A percentile compares a stretch with the other conserved stretches of the same genome.
Conservation (phyloP, 1,140 invertebrate genomes). For the Potamilus streckersoni region DNA sequence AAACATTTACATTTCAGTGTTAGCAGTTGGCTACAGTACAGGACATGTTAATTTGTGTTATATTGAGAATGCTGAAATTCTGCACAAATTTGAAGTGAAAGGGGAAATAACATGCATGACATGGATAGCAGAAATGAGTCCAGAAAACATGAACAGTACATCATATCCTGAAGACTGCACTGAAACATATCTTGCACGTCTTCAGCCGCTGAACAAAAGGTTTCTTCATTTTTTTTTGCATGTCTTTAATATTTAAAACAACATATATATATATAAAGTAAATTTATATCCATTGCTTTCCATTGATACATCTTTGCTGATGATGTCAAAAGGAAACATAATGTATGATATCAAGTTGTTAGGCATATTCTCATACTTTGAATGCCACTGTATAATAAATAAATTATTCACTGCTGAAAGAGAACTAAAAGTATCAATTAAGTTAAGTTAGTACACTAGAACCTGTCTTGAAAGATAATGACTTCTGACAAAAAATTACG, state of each 20-base stretch:
- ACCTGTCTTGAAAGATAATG: no score
- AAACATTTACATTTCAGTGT: slow-evolving; percentile 67
- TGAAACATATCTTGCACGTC: slow-evolving; percentile 70
- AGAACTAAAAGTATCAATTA: no score
- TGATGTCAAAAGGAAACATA: not conserved
- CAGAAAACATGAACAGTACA: slow-evolving; percentile 35
- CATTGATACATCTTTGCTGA: not conserved
- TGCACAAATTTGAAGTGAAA: slow-evolving; percentile 76
- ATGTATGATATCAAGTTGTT: not conserved
- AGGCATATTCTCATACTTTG: no score
- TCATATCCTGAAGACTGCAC: slow-evolving; percentile 66
- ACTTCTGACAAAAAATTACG: no score
- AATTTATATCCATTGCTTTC: not conserved
- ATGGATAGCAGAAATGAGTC: slow-evolving; percentile 67
- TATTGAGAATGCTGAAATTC: slow-evolving; percentile 87
- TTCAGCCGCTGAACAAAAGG: slow-evolving; percentile 74
- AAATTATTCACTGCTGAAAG: no score
- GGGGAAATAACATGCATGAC: slow-evolving; percentile 71
- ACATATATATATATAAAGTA: not conserved
- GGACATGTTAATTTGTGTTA: slow-evolving; percentile 82
- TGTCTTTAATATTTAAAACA: not conserved
- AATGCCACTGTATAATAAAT: no score
- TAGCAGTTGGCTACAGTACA: slow-evolving; percentile 78
- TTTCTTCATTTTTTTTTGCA: slow-evolving; percentile 43
- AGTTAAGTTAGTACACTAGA: no score